Conservation (phyloP, 1,140 invertebrate species). For the Bradysia coprophila region DNA sequence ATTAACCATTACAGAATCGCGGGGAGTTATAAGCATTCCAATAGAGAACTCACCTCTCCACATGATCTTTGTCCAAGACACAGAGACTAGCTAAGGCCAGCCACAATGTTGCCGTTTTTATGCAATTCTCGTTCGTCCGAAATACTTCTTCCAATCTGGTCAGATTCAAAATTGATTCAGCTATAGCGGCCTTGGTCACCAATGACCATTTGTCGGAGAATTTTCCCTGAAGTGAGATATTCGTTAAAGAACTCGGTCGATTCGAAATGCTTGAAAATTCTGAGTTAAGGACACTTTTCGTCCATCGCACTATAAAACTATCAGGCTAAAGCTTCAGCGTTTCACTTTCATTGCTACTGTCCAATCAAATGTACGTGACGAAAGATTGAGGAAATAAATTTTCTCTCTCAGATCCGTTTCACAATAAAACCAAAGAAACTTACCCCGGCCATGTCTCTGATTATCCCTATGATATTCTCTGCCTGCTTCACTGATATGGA, state of each 20-base stretch:
- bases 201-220: conserved; percentile 70
- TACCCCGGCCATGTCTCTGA: conserved; percentile 84
- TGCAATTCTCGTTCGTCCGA: conserved; percentile 52
- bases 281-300: no score
- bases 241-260: no score
- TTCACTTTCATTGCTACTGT: no score
- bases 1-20: no score
- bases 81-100: conserved; percentile 81
- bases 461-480: conserved; percentile 68
- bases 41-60: conserved; percentile 46
- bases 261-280: no score
- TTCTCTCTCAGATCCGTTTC: no score
- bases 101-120: conserved; percentile 75
- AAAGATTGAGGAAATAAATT: no score
- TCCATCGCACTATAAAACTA: no score
- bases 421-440: no score
- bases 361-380: no score
- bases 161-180: conserved; percentile 72
- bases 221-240: conserved; percentile 45
- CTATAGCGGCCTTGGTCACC: conserved; percentile 78
- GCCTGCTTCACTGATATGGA: conserved; percentile 65
- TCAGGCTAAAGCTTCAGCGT: no score
- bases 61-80: conserved; percentile 79
- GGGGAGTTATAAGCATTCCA: no score
- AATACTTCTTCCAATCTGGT: conserved; percentile 61